Percentiles rank a stretch among this genome's conserved stretches.
These are phyloP conservation scores for Sebastes nivosus DNA, from an alignment of 2,797 vertebrate species.

Conservation along the genomic window DNA sequence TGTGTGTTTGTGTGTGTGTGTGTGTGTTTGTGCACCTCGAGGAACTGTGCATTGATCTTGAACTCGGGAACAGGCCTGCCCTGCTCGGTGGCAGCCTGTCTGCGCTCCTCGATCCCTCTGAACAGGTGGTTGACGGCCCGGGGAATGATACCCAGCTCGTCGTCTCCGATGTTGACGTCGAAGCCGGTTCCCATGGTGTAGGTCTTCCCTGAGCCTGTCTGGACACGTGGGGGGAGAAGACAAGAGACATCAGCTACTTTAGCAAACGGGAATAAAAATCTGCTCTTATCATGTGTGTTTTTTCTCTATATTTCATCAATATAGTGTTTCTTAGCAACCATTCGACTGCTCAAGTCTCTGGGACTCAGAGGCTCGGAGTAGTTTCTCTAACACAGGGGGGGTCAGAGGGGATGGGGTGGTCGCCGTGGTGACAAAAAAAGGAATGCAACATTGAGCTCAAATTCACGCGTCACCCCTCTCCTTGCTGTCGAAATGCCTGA, in stretches of 20 bases:
- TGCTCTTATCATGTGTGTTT: neutral
- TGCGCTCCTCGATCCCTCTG: constrained; percentile 91
- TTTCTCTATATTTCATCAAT: neutral
- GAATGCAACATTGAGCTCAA: constrained; percentile 71
- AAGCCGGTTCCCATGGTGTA: constrained; percentile 99
- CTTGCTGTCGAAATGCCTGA: constrained; percentile 34
- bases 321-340: neutral
- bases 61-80: constrained; percentile 93
- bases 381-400: neutral
- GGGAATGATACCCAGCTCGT: constrained; percentile 94
- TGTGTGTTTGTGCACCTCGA: constrained; percentile 85
- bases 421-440: constrained; percentile 67
- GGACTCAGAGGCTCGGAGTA: neutral
- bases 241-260: neutral
- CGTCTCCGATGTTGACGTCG: constrained; percentile 90
- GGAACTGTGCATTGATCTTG: constrained; percentile 97
- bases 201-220: constrained; percentile 98
- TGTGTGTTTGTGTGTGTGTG: neutral
- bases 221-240: neutral
- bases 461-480: constrained; percentile 41
- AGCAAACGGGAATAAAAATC: neutral
- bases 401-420: constrained; percentile 42
- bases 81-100: constrained; percentile 86
- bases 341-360: neutral
- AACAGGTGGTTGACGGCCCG: constrained; percentile 94